Evolutionary conservation across 2,797 vertebrate genomes (phyloP).

Genomic region (Muscicapa striata): DNA sequence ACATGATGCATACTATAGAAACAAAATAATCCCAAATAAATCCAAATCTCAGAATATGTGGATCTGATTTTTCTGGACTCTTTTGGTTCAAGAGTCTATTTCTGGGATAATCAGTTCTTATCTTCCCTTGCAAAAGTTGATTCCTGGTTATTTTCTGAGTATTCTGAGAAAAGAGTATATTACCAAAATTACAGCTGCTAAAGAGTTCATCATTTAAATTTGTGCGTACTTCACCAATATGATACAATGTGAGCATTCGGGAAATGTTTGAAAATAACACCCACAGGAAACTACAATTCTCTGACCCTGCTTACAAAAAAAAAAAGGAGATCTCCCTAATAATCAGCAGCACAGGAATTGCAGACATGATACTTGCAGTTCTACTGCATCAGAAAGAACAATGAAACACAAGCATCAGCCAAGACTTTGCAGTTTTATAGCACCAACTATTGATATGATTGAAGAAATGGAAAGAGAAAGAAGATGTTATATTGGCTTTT

Average conservation of each 20-base stretch:
- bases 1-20: background rate
- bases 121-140: background rate
- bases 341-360: background rate
- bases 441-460: background rate
- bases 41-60: background rate
- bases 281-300: background rate
- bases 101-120: background rate
- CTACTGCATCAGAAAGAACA: background rate
- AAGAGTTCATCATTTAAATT: background rate
- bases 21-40: slow-evolving; percentile 4
- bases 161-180: background rate
- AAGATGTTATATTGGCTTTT: background rate
- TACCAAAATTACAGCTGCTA: background rate
- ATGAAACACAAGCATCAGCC: background rate
- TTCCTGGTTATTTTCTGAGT: background rate
- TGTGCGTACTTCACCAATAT: background rate
- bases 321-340: background rate
- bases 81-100: background rate
- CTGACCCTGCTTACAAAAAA: background rate
- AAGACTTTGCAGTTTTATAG: background rate
- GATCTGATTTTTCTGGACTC: background rate
- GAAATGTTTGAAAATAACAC: background rate
- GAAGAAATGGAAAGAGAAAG: background rate
- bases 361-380: background rate
- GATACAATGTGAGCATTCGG: background rate